A percentile compares a stretch with the other conserved stretches of the same genome.
phyloP scores from a whole-genome alignment of 2,113 vertebrate species.

The Charadrius vociferus region DNA sequence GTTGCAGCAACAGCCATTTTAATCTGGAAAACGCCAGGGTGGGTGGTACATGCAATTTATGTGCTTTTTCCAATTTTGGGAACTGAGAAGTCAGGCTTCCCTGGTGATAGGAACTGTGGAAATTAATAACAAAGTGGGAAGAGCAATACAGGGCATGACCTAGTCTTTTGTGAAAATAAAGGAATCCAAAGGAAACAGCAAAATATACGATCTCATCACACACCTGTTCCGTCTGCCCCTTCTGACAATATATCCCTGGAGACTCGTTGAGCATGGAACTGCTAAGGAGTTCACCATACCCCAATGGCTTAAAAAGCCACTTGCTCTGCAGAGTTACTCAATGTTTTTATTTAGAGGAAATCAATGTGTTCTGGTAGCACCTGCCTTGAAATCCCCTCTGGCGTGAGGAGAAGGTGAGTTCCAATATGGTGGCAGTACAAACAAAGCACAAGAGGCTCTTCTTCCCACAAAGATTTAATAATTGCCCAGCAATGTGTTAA shows the following conservation, averaged over 20 bases:
- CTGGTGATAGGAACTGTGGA: background rate
- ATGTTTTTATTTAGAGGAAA: slow-evolving; percentile 12
- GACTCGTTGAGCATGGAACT: background rate
- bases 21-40: background rate
- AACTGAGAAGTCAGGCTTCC: background rate
- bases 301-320: background rate
- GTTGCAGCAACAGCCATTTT: slow-evolving; percentile 13
- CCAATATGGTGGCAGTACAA: background rate
- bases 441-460: background rate
- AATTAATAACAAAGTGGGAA: slow-evolving; percentile 13
- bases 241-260: background rate
- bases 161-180: slow-evolving; percentile 36
- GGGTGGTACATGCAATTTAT: slow-evolving; percentile 16
- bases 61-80: background rate
- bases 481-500: background rate
- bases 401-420: background rate
- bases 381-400: background rate
- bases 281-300: background rate
- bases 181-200: slow-evolving; percentile 16
- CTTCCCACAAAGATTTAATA: background rate
- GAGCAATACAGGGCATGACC: background rate
- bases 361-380: background rate
- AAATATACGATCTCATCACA: background rate
- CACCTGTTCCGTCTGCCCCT: background rate
- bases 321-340: background rate